Conservation (phyloP, 2,888 invertebrate genomes). For the Chaetogeoica ovagalla region DNA sequence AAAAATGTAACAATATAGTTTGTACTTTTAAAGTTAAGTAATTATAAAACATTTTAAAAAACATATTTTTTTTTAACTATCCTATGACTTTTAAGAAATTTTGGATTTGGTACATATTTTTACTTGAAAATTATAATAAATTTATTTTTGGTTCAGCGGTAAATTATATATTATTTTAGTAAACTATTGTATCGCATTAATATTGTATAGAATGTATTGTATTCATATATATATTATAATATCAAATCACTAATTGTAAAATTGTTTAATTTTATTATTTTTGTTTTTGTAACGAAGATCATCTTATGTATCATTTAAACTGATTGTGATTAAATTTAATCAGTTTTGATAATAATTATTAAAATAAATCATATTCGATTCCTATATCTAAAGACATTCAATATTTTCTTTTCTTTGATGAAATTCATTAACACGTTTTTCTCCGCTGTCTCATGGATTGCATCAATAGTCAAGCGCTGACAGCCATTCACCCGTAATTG, state of each 20-base stretch:
- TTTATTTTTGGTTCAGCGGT: constrained; percentile 19
- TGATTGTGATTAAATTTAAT: constrained; percentile 32
- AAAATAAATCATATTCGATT: constrained; percentile 11
- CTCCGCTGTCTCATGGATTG: no score
- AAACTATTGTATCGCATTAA: constrained; percentile 19
- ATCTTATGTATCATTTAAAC: constrained; percentile 23
- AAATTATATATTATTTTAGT: constrained; percentile 22
- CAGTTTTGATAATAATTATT: constrained; percentile 23
- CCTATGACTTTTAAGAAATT: neutral
- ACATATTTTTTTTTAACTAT: neutral
- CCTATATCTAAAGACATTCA: neutral
- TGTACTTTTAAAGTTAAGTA: no score
- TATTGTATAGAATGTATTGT: constrained; percentile 36
- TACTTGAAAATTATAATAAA: constrained; percentile 6
- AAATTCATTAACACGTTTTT: neutral
- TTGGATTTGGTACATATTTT: constrained; percentile 19
- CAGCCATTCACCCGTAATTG: no score
- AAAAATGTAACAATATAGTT: no score
- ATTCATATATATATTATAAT: constrained; percentile 17
- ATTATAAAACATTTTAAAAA: no score
- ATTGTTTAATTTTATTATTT: constrained; percentile 7
- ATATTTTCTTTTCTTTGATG: neutral
- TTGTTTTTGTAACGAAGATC: constrained; percentile 20
- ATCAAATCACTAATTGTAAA: constrained; percentile 29
- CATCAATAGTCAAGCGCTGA: no score